Percentiles rank a stretch among this genome's conserved stretches.
Conservation (phyloP, 2,113 vertebrate genomes). For the Dasypus novemcinctus region DNA sequence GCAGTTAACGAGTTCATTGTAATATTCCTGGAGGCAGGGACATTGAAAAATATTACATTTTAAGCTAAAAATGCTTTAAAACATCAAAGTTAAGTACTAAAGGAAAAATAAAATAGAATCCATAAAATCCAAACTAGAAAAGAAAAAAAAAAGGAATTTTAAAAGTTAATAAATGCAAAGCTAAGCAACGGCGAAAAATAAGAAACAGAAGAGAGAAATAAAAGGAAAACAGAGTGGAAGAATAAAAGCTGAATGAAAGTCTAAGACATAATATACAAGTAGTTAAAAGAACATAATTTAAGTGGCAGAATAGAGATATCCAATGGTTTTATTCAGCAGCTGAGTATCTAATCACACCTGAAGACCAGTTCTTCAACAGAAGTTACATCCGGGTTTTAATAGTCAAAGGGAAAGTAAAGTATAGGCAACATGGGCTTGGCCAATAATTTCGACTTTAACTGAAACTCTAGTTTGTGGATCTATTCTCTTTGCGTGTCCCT, state of each 20-base stretch:
- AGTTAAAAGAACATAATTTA: background rate
- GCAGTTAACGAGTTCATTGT: background rate
- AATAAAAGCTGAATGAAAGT: background rate
- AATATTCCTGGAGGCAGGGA: background rate
- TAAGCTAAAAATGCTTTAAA: background rate
- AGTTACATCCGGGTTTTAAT: background rate
- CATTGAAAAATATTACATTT: background rate
- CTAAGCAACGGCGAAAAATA: background rate
- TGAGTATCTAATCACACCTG: fast-evolving
- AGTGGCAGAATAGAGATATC: background rate
- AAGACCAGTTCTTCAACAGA: background rate
- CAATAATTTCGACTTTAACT: background rate
- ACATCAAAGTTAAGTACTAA: background rate
- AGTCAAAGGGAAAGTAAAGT: too few relatives aligned
- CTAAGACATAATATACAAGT: background rate
- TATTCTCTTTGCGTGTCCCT: background rate
- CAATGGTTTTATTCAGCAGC: background rate
- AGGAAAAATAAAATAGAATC: background rate
- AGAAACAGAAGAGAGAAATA: background rate
- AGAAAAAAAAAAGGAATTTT: background rate
- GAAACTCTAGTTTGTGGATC: background rate
- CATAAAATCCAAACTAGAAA: background rate
- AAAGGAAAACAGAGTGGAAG: background rate
- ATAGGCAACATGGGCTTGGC: background rate
- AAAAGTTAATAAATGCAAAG: background rate